These are phyloP conservation scores for Gandaritis pyraliata DNA, from an alignment of 2,888 invertebrate species.

Conservation along the genomic window DNA sequence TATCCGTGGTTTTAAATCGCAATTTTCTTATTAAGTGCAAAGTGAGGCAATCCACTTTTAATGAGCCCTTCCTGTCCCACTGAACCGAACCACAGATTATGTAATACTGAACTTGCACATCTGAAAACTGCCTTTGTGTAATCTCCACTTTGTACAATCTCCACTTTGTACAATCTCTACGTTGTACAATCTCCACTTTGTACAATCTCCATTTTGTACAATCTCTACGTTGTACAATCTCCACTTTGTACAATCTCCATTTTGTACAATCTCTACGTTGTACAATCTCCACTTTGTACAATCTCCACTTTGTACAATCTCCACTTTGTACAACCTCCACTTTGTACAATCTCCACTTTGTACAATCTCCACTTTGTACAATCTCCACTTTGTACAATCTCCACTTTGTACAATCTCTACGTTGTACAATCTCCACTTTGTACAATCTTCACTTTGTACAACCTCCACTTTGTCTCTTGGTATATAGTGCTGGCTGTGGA, in stretches of 20 bases:
- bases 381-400: slow-evolving; percentile 23
- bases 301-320: too few species aligned
- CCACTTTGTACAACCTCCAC: slow-evolving; percentile 25
- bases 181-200: slow-evolving; percentile 27
- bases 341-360: too few species aligned
- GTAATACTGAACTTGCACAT: slow-evolving; percentile 41
- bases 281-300: slow-evolving; percentile 25
- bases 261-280: too few species aligned
- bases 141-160: too few species aligned
- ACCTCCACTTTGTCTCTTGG: slow-evolving; percentile 25
- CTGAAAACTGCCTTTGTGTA: slow-evolving; percentile 32
- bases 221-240: slow-evolving; percentile 23
- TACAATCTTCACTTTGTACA: slow-evolving; percentile 25
- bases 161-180: too few species aligned
- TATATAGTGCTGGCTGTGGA: slow-evolving; percentile 19
- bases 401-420: too few species aligned
- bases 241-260: too few species aligned
- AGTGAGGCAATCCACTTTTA: slow-evolving; percentile 69
- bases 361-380: slow-evolving; percentile 25
- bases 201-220: too few species aligned
- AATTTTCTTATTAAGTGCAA: slow-evolving; percentile 62
- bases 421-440: slow-evolving; percentile 27
- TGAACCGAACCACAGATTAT: slow-evolving; percentile 49
- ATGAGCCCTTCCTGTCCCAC: slow-evolving; percentile 60
- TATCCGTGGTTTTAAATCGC: slow-evolving; percentile 57